Percentiles rank a stretch among this genome's conserved stretches.
phyloP scores from a whole-genome alignment of 2,113 vertebrate genomes.

The Oreochromis niloticus region DNA sequence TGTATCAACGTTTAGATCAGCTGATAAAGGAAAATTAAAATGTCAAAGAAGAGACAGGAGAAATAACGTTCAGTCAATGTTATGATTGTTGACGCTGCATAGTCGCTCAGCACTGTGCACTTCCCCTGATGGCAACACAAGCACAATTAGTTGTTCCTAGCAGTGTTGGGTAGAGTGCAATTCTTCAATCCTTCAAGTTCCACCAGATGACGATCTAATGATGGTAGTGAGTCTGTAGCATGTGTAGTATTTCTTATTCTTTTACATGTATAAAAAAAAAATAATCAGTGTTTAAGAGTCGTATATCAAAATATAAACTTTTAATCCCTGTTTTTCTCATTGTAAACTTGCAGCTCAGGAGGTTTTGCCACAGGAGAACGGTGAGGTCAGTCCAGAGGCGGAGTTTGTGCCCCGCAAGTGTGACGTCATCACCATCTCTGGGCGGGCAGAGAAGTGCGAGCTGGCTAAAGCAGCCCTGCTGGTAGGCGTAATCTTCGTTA shows the following conservation, averaged over 20 bases:
- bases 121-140: not conserved
- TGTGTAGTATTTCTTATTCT: not conserved
- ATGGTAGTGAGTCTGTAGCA: not conserved
- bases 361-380: conserved; percentile 68
- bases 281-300: not conserved
- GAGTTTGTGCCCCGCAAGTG: conserved; percentile 72
- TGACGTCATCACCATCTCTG: conserved; percentile 74
- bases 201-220: not conserved
- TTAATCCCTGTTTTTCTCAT: not conserved
- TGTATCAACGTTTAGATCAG: not conserved
- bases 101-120: not conserved
- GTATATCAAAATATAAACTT: not conserved
- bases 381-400: conserved; percentile 59
- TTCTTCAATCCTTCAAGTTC: not conserved
- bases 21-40: not conserved
- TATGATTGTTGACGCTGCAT: not conserved
- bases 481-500: conserved; percentile 31
- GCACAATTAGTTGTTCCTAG: not conserved
- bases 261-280: not conserved
- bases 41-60: not conserved
- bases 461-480: conserved; percentile 71
- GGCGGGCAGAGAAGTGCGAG: conserved; percentile 76
- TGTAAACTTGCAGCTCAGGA: conserved; percentile 62
- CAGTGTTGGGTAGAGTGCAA: not conserved
- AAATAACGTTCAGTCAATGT: not conserved